These are phyloP conservation scores for Pitangus sulphuratus DNA, from an alignment of 2,797 vertebrate genomes.

Conservation along the genomic window DNA sequence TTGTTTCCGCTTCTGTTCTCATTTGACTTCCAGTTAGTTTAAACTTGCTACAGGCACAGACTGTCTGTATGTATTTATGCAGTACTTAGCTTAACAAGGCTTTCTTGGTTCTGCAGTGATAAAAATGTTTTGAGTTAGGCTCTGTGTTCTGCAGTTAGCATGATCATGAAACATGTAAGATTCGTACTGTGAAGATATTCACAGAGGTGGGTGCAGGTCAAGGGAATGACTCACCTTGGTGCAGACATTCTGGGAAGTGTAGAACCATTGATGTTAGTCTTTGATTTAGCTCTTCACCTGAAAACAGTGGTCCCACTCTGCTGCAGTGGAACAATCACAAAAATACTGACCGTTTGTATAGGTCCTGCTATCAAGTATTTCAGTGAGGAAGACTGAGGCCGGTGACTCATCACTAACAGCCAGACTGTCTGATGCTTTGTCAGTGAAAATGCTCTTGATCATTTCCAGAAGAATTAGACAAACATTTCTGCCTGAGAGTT, in stretches of 20 bases:
- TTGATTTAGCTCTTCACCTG: not conserved
- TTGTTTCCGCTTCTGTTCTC: not conserved
- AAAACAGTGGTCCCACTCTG: not conserved
- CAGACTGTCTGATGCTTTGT: not conserved
- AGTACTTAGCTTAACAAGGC: not conserved
- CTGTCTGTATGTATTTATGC: not conserved
- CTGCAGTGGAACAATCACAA: not conserved
- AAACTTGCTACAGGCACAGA: not conserved
- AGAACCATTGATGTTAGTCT: not conserved
- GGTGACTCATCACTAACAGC: not conserved
- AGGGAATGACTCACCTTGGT: not conserved
- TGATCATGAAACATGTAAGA: not conserved
- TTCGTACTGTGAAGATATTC: not conserved
- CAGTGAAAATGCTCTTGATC: not conserved
- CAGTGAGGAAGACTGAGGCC: not conserved
- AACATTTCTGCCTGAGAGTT: not conserved
- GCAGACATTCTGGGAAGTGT: not conserved
- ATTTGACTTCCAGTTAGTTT: not conserved
- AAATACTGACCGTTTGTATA: accelerated
- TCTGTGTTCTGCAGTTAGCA: not conserved
- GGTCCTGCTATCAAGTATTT: not conserved
- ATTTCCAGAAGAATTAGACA: not conserved
- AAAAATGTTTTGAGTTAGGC: not conserved
- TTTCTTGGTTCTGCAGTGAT: not conserved
- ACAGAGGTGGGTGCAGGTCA: not conserved